Conservation (phyloP, 2,888 invertebrate genomes). For the Yponomeuta sedellus region DNA sequence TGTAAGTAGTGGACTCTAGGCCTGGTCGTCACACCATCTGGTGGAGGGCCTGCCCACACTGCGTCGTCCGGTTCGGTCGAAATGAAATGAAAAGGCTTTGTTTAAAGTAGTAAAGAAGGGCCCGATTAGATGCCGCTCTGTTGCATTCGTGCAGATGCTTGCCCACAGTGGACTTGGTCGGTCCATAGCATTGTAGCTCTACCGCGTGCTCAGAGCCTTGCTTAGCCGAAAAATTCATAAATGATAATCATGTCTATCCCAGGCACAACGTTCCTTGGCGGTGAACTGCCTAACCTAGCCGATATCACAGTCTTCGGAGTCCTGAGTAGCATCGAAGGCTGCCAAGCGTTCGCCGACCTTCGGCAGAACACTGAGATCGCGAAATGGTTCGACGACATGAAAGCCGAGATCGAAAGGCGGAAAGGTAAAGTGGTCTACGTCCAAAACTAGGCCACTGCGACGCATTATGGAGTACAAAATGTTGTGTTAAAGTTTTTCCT, state of each 20-base stretch:
- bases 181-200: no score
- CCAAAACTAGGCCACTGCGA: constrained; percentile 25
- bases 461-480: not conserved
- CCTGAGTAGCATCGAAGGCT: constrained; percentile 94
- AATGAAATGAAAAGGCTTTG: no score
- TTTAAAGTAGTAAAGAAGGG: no score
- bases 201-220: no score
- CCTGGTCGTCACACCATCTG: no score
- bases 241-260: not conserved
- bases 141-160: no score
- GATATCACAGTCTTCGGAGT: constrained; percentile 95
- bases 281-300: constrained; percentile 90
- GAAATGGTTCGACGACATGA: constrained; percentile 87
- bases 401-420: constrained; percentile 76
- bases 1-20: no score
- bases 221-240: no score
- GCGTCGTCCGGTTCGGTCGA: no score
- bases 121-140: no score
- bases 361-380: constrained; percentile 83
- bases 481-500: not conserved
- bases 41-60: no score
- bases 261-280: constrained; percentile 89
- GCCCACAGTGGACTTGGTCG: no score
- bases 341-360: constrained; percentile 90
- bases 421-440: constrained; percentile 64